Base-by-base conservation (phyloP, 2,113 vertebrate species). In the Lepus timidus region DNA sequence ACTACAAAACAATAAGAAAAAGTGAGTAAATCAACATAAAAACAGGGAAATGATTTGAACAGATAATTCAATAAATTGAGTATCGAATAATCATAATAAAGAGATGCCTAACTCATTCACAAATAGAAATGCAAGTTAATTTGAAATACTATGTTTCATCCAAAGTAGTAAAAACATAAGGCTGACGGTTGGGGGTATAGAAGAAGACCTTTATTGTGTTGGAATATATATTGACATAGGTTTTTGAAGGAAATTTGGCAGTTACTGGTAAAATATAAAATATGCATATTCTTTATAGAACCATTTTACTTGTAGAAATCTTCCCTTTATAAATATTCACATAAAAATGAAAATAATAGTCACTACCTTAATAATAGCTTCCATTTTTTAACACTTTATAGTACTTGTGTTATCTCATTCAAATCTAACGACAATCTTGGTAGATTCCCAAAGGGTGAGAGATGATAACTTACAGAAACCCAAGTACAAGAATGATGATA, bases 241-340 rank as follows among this genome's bases (percentile, higher is more conserved):
- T n/a, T 52, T n/a, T 86, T 79, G 31, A 44, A 83, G 25, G 6
- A 51, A 70, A 62, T 70, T 93, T 68, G 10, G 1, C 36, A 80
- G 16, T 68, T 52, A 62, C 16, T 90, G 36, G 36, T 68, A 74
- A 90, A 95, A 82, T 51, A 51, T 68, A 75, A 90, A 68, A 62
- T 25, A 25, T n/a, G 12, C 4, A 64, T 86, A 14, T 20, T 70
- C 16, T 62, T 62, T 44, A 87, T 76, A 27, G 22, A 62, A 67
- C 23, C 68, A 55, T 62, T 90, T 86, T 73, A 29, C n/a, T 62
- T 90, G 75, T 82, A 76, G 49, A 75, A 90, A 79, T 17, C 3
- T 64, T 86, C 17, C 31, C 25, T 68, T 95, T 75, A 75, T 49
- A 85, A 86, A 90, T 82, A 31, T 25, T 64, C 8, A 58, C 4